Conservation (phyloP, 2,113 vertebrate genomes). For the Percopsis transmontana region DNA sequence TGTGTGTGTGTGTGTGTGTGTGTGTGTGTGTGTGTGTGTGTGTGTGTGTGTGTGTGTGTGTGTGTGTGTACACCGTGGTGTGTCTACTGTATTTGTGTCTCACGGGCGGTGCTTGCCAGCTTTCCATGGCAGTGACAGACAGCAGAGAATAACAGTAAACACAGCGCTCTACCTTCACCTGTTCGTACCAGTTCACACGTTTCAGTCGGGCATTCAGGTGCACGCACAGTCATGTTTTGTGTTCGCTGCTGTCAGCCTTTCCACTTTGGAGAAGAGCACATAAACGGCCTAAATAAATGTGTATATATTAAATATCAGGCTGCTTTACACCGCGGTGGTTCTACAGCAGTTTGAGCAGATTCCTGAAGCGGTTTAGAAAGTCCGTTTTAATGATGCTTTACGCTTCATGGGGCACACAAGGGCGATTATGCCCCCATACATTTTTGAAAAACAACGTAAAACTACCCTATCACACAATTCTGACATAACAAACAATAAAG, state of each 20-base stretch:
- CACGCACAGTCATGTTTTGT: conserved; percentile 58
- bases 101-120: conserved; percentile 38
- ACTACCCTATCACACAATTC: no score
- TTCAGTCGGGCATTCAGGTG: conserved; percentile 33
- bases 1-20: not conserved
- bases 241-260: not conserved
- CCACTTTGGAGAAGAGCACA: not conserved
- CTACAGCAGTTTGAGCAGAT: no score
- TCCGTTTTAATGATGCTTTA: not conserved
- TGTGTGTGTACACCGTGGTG: conserved; percentile 15
- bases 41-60: not conserved
- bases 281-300: not conserved
- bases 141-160: conserved; percentile 39
- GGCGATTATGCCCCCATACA: no score
- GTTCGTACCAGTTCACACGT: conserved; percentile 25
- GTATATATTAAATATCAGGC: not conserved
- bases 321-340: no score
- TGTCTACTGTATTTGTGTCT: conserved; percentile 46
- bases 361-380: no score
- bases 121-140: conserved; percentile 39
- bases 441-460: no score
- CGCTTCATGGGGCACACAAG: no score
- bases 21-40: not conserved
- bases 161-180: conserved; percentile 28
- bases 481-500: no score